phyloP scores from a whole-genome alignment of 2,113 vertebrate species.

The Anser brachyrhynchus region DNA sequence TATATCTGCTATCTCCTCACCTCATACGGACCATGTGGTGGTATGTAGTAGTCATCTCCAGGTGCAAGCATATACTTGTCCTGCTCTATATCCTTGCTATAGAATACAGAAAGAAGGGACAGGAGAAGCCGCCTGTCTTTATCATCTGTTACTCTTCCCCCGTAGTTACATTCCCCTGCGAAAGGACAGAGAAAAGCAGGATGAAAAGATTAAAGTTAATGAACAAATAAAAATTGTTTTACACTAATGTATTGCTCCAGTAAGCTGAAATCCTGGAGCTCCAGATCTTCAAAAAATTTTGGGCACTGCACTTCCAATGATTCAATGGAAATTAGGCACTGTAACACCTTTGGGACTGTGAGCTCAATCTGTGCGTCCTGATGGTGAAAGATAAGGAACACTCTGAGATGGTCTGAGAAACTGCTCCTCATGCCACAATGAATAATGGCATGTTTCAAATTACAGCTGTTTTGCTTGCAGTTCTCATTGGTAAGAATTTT shows the following conservation, averaged over 20 bases:
- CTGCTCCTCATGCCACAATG: not conserved
- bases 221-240: not conserved
- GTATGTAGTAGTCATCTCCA: conserved; percentile 83
- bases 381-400: not conserved
- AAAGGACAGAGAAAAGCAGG: conserved; percentile 10
- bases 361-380: not conserved
- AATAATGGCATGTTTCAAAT: not conserved
- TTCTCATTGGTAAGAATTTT: not conserved
- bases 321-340: not conserved
- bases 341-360: not conserved
- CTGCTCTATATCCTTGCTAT: conserved; percentile 82
- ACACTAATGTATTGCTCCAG: not conserved
- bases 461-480: not conserved
- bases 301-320: not conserved
- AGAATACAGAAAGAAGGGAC: conserved; percentile 89
- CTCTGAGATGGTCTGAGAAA: not conserved
- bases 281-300: not conserved
- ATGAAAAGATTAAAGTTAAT: not conserved
- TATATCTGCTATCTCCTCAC: conserved; percentile 63
- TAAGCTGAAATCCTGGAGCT: not conserved
- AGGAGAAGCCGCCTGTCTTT: conserved; percentile 92
- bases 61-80: conserved; percentile 82
- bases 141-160: conserved; percentile 94
- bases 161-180: conserved; percentile 94
- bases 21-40: conserved; percentile 85